Percentiles rank a stretch among this genome's conserved stretches.
phyloP scores from a whole-genome alignment of 2,113 vertebrate species.

The Sturnira hondurensis region DNA sequence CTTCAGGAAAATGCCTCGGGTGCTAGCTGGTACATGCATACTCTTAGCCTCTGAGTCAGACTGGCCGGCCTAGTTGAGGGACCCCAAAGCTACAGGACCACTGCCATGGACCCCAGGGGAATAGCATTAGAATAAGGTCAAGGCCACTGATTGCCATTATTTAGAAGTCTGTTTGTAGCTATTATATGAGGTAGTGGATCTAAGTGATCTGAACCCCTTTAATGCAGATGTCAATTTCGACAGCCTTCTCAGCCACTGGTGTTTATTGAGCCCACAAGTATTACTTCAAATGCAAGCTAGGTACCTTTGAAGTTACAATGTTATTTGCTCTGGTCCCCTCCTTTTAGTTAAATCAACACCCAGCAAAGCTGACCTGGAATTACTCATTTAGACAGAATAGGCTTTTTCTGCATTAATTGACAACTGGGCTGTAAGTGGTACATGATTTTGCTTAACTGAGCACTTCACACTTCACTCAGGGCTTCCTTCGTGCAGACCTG shows the following conservation, averaged over 20 bases:
- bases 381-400: neutral
- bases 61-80: neutral
- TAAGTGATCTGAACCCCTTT: neutral
- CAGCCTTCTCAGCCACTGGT: neutral
- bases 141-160: neutral
- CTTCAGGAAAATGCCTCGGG: neutral
- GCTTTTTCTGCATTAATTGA: neutral
- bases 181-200: neutral
- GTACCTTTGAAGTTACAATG: conserved; percentile 18
- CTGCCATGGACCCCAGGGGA: neutral
- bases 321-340: neutral
- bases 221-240: neutral
- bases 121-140: neutral
- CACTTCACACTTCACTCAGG: neutral
- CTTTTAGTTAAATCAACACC: neutral
- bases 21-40: neutral
- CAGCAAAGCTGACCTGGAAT: neutral
- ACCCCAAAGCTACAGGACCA: neutral
- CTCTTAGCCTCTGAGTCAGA: neutral
- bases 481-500: neutral
- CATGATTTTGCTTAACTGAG: neutral
- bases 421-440: neutral
- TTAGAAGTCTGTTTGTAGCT: neutral
- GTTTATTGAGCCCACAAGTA: neutral
- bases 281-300: conserved; percentile 3